Conservation (phyloP, 2,888 invertebrate genomes). For the Apodemia zela region DNA sequence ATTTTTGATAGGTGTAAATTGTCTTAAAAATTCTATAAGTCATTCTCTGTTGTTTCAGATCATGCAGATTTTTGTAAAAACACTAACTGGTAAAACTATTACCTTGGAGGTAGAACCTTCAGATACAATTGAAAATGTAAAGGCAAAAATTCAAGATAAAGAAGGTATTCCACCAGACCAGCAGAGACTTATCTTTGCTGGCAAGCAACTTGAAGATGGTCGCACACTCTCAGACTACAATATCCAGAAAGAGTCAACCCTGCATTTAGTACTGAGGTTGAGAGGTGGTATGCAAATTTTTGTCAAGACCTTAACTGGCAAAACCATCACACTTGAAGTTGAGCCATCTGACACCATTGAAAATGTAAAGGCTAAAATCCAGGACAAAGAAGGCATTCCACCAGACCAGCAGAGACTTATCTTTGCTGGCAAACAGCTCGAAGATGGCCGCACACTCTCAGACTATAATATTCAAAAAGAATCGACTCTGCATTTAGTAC, state of each 20-base stretch:
- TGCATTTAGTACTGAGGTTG: constrained; percentile 43
- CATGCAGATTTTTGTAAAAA: constrained; percentile 57
- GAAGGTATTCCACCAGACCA: constrained; percentile 63
- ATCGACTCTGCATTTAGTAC: constrained; percentile 42
- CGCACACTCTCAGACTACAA: no score
- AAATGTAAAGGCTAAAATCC: no score
- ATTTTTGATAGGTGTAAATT: no score
- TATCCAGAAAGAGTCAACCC: constrained; percentile 51
- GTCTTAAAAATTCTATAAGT: neutral
- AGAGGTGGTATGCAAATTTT: constrained; percentile 53
- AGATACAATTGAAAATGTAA: constrained; percentile 60
- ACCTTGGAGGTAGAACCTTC: constrained; percentile 59
- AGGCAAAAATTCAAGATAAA: constrained; percentile 63
- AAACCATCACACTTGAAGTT: constrained; percentile 44
- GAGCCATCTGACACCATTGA: no score
- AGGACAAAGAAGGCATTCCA: constrained; percentile 44
- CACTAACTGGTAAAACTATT: constrained; percentile 52
- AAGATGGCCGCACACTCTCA: constrained; percentile 47
- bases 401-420: constrained; percentile 43
- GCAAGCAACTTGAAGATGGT: constrained; percentile 52
- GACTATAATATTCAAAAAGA: no score
- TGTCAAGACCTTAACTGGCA: constrained; percentile 44
- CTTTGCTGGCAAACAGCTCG: constrained; percentile 62
- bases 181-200: constrained; percentile 58
- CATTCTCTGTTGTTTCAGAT: neutral